Evolutionary conservation across 2,888 invertebrate genomes (phyloP).

Genomic region (Calliscelio sp.): DNA sequence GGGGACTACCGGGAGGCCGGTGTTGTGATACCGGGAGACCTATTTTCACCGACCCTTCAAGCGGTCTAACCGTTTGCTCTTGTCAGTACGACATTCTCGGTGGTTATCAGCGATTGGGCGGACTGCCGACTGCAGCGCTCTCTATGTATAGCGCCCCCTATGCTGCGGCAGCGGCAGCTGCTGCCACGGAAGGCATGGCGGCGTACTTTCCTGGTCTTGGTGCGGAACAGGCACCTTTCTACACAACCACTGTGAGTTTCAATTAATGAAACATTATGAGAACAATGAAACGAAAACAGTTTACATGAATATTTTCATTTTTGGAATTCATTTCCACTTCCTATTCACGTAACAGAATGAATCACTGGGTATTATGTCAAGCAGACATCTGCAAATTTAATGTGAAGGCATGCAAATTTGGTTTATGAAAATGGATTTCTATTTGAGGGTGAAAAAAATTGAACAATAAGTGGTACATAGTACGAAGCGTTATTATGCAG

Average conservation of each 20-base stretch:
- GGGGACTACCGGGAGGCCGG: too few relatives aligned
- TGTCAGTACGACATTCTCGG: slow-evolving; percentile 95
- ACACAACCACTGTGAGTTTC: slow-evolving; percentile 92
- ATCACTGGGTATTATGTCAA: too few relatives aligned
- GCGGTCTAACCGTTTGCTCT: slow-evolving; percentile 95
- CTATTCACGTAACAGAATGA: too few relatives aligned
- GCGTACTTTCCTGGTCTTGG: slow-evolving; percentile 94
- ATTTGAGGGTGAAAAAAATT: too few relatives aligned
- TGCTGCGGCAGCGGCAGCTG: slow-evolving; percentile 87
- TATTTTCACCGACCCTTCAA: slow-evolving; percentile 95
- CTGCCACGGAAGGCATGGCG: slow-evolving; percentile 90
- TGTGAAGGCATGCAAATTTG: too few relatives aligned
- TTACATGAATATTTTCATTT: too few relatives aligned
- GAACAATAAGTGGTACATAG: too few relatives aligned
- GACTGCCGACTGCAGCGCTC: slow-evolving; percentile 89
- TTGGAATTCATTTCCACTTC: too few relatives aligned
- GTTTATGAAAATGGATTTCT: too few relatives aligned
- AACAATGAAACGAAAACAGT: too few relatives aligned
- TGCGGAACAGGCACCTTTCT: slow-evolving; percentile 94
- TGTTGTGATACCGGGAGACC: slow-evolving; percentile 97
- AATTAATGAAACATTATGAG: neutral
- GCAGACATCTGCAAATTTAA: too few relatives aligned
- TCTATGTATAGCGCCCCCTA: slow-evolving; percentile 94
- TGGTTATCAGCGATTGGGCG: slow-evolving; percentile 92
- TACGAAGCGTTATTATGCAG: too few relatives aligned